Evolutionary conservation across 2,113 vertebrate species (phyloP), one percentile per base, ranked within the genome.

Genomic region (Hippocampus barbouri): DNA sequence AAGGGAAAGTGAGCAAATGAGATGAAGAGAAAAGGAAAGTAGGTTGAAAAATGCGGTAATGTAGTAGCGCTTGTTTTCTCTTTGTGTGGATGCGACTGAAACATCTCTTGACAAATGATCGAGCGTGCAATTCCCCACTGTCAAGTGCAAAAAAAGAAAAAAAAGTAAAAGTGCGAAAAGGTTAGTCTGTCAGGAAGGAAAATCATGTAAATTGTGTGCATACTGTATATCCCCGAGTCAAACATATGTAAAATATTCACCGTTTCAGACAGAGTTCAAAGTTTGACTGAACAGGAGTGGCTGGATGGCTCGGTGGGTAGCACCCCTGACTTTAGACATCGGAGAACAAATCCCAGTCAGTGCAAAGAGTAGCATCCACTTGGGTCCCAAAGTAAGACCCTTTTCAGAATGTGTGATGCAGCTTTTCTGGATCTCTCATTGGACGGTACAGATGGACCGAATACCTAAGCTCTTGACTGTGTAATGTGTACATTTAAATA

Each of bases 11-110:
- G 71, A 54, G 72, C 75, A 60, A 73, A 70, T 56, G 49, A 80
- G 47, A 72, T 74, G 59, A 72, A 77, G 76, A 64, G 40, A 74
- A 60, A 72, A 57, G 66, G 47, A 51, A 62, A 72, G 62, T 78
- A 79, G 69, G 60, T 81, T 82, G 77, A 83, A 82, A 85, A 87
- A 87, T 86, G 76, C 79, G 76, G 73, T 83, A 83, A 84, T 76
- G 47, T 74, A 84, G 82, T 81, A 79, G 81, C 51, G 68, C 69
- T 81, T 77, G 74, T 72, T 75, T 84, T 69, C 27, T 76, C 75
- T 78, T 79, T 84, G 82, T 73, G 75, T 77, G 78, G 80, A 85
- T 73, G 85, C 59, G 14, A 53, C 78, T 73, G 75, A 83, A 81
- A 73, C 68, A 70, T 66, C 63, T 75, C 49, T 56, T 40, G 15